Conservation (phyloP, 2,888 invertebrate species). For the Norana najaformis region DNA sequence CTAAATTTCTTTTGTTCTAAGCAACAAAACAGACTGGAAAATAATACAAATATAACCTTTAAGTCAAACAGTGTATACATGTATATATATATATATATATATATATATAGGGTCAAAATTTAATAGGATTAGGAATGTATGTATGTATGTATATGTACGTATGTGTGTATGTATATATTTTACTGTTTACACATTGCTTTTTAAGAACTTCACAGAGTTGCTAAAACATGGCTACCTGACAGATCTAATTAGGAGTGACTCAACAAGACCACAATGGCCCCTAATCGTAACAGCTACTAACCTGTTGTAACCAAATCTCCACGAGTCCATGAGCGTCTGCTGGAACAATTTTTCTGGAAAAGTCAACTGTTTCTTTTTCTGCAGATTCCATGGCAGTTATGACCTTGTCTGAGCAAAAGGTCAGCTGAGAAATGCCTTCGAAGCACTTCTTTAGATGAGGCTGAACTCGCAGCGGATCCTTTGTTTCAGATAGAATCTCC, state of each 20-base stretch:
- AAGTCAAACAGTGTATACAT: neutral
- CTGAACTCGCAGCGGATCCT: constrained; percentile 62
- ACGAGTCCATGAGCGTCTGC: constrained; percentile 60
- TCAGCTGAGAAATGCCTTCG: constrained; percentile 60
- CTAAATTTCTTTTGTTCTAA: neutral
- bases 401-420: constrained; percentile 55
- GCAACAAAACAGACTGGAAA: neutral
- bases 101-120: neutral
- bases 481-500: constrained; percentile 62
- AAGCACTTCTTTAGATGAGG: constrained; percentile 63
- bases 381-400: constrained; percentile 62
- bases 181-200: no score
- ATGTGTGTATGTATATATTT: no score
- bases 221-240: neutral
- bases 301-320: constrained; percentile 61
- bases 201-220: neutral
- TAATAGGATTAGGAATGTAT: neutral
- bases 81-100: neutral
- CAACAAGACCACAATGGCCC: neutral
- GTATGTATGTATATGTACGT: no score
- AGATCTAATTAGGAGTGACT: neutral
- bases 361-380: constrained; percentile 58
- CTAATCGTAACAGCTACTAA: constrained; percentile 37
- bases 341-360: constrained; percentile 54
- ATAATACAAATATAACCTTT: neutral